Conservation (phyloP, 2,888 invertebrate genomes). For the Eristalis intricaria region DNA sequence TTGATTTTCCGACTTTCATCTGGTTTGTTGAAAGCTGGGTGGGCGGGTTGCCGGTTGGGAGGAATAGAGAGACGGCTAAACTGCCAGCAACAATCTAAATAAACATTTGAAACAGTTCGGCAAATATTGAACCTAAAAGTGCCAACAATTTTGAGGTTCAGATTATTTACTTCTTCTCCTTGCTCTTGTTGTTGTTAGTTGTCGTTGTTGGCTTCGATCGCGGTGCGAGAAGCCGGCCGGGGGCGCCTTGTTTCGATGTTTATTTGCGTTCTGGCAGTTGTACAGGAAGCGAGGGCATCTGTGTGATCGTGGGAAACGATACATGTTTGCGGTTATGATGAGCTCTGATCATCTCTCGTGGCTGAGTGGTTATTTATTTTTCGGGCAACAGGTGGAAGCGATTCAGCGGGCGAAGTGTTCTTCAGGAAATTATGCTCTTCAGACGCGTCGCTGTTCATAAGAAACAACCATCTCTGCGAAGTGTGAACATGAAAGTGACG, state of each 20-base stretch:
- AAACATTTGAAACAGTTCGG: slow-evolving; percentile 43
- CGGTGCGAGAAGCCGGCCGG: not conserved
- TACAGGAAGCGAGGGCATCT: not conserved
- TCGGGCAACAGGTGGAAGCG: not conserved
- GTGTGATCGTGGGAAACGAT: not conserved
- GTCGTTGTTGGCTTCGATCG: not conserved
- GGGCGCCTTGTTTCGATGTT: not conserved
- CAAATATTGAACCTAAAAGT: slow-evolving; percentile 51
- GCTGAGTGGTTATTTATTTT: not conserved
- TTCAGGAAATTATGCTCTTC: not conserved
- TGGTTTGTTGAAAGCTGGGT: not conserved
- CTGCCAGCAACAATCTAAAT: slow-evolving; percentile 33
- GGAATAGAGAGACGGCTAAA: not conserved
- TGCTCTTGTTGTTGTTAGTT: not conserved
- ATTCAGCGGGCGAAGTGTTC: not conserved
- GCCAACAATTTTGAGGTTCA: slow-evolving; percentile 36
- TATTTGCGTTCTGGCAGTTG: not conserved
- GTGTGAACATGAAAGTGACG: not conserved
- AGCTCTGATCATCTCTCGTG: not conserved
- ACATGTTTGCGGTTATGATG: not conserved
- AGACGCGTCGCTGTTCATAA: not conserved
- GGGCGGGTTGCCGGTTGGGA: not conserved
- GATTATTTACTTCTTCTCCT: slow-evolving; percentile 17
- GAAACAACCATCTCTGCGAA: not conserved
- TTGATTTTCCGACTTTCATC: slow-evolving; percentile 1